phyloP scores from a whole-genome alignment of 1,140 invertebrate species.

The Aphis craccivora region DNA sequence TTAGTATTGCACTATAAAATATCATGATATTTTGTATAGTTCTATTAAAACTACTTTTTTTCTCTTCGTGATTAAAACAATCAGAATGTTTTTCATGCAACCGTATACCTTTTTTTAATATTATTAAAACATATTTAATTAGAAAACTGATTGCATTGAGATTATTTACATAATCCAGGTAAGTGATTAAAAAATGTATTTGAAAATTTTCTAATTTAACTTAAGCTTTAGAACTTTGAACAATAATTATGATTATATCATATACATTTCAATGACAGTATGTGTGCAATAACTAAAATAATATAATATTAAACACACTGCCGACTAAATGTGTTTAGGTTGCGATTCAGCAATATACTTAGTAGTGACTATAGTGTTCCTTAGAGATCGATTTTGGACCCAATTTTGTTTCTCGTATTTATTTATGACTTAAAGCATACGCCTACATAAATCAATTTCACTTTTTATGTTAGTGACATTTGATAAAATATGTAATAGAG shows the following conservation, averaged over 20 bases:
- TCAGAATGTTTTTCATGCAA: not conserved
- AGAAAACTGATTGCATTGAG: not conserved
- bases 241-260: not conserved
- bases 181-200: not conserved
- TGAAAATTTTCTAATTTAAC: not conserved
- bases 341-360: not conserved
- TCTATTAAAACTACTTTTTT: not conserved
- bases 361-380: not conserved
- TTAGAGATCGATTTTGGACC: not conserved
- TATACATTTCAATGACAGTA: not conserved
- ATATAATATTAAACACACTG: not conserved
- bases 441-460: not conserved
- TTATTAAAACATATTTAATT: not conserved
- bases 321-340: not conserved
- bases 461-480: conserved; percentile 13
- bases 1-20: not conserved
- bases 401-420: conserved; percentile 18
- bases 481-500: not conserved
- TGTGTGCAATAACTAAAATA: not conserved
- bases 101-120: not conserved
- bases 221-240: not conserved
- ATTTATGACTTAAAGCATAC: conserved; percentile 8
- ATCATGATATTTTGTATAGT: not conserved
- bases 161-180: not conserved
- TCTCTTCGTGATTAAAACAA: not conserved